Conservation (phyloP, 2,797 vertebrate species). For the Todus mexicanus region DNA sequence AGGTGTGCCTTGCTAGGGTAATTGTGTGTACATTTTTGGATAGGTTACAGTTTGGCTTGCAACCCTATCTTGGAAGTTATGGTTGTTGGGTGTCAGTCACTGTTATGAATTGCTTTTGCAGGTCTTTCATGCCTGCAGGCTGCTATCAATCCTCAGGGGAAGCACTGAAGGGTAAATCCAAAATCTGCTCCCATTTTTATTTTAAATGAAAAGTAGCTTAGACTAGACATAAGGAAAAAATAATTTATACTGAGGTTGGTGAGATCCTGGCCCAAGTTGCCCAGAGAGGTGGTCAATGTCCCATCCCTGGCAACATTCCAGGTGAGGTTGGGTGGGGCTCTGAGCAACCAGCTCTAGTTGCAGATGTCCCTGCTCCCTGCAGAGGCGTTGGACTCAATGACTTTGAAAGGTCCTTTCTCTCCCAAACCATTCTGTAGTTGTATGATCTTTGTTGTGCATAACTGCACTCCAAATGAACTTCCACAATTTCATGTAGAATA, state of each 20-base stretch:
- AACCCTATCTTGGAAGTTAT: background rate
- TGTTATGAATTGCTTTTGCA: background rate
- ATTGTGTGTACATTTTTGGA: background rate
- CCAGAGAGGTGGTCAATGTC: no score
- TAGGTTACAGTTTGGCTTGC: background rate
- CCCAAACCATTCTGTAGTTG: no score
- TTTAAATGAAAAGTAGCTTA: background rate
- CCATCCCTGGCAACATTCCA: no score
- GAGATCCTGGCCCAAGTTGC: no score
- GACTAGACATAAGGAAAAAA: no score
- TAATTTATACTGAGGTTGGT: no score
- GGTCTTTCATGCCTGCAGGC: background rate
- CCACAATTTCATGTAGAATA: background rate
- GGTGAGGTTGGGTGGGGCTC: no score
- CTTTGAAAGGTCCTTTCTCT: no score
- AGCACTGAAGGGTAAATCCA: background rate
- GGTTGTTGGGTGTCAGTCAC: background rate
- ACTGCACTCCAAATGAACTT: background rate
- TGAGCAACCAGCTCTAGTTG: no score
- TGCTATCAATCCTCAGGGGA: background rate
- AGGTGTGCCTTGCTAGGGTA: background rate
- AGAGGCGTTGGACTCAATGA: no score
- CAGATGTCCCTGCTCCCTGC: no score
- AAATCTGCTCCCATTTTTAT: background rate
- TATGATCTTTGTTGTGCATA: background rate